Evolutionary conservation across 2,888 invertebrate genomes (phyloP), one percentile per base, ranked within the genome.

Genomic region (Ischnura elegans): DNA sequence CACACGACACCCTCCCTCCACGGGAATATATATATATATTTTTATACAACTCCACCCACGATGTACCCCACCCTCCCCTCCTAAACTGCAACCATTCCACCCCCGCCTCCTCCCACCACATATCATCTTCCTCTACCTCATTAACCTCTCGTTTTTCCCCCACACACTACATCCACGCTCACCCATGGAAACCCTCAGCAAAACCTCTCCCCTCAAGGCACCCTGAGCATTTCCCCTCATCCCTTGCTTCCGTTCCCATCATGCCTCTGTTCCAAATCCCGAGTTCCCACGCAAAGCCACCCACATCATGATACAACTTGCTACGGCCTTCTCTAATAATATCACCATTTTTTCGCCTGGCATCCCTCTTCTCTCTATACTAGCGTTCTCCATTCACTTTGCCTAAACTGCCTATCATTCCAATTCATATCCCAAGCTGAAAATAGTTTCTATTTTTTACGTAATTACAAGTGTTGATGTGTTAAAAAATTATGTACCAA

Each of bases 71-170:
- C 47, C 51, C 51, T 51, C 36, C 29, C 51, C 51, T 2, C 51
- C 25, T 55, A 21, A 10, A 3, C 8, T 10, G 16, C 51, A 13
- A 1, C 19, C 51, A 3, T 8, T 8, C 90, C 55, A 1, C 61
- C 21, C 61, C 61, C 55, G 13, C 61, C 25, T 6, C 61, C n/a
- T 4, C 87, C 21, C 36, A 10, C 51, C 51, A 13, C 36, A 45
- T 55, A 90, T 90, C 90, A 51, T 55, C 90, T 90, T 55, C 55
- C 43, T 55, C 90, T 61, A 66, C 55, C 61, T 90, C 90, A 90
- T 90, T 61, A 61, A 61, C 55, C 51, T 21, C 43, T 61, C 94
- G 76, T 87, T 87, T 93, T 85, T 93, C 47, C 86, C 93, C 93
- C 94, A 87, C 93, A 47, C 46, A 36, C 51, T n/a, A 47, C 16